These are phyloP conservation scores for Turritopsis dohrnii DNA, from an alignment of 30 jellyfish, hydroid and myxozoan genomes.

Conservation along the genomic window DNA sequence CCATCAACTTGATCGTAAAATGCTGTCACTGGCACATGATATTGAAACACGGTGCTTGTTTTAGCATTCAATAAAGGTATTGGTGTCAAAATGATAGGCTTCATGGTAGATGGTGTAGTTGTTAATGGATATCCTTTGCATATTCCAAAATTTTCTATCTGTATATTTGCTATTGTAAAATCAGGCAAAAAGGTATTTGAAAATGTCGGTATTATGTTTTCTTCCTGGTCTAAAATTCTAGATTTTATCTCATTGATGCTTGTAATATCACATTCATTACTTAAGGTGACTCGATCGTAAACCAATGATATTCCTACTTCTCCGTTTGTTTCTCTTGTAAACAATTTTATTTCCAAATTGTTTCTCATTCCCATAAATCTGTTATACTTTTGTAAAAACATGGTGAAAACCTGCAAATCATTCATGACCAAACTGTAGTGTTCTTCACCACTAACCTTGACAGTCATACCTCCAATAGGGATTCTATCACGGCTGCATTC, in stretches of 20 bases:
- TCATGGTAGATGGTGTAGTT: not conserved
- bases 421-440: conserved; percentile 1
- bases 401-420: conserved; percentile 15
- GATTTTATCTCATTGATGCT: not conserved
- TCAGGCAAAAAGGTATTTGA: conserved; percentile 11
- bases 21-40: not conserved
- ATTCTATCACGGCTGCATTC: not conserved
- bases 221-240: not conserved
- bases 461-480: conserved; percentile 8
- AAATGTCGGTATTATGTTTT: not conserved
- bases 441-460: not conserved
- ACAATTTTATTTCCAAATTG: conserved; percentile 30
- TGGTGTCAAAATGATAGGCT: not conserved
- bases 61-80: conserved; percentile 3
- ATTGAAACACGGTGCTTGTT: not conserved
- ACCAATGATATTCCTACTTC: conserved; percentile 23
- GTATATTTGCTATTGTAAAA: not conserved
- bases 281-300: not conserved
- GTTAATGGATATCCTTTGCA: conserved; percentile 10
- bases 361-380: conserved; percentile 2
- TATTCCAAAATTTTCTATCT: not conserved
- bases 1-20: conserved; percentile 26
- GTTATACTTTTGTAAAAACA: conserved; percentile 5
- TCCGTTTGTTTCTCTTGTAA: conserved; percentile 32
- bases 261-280: not conserved